Evolutionary conservation across 2,888 invertebrate species (phyloP), one percentile per base, ranked within the genome.

Genomic region (Standfussiana lucernea): DNA sequence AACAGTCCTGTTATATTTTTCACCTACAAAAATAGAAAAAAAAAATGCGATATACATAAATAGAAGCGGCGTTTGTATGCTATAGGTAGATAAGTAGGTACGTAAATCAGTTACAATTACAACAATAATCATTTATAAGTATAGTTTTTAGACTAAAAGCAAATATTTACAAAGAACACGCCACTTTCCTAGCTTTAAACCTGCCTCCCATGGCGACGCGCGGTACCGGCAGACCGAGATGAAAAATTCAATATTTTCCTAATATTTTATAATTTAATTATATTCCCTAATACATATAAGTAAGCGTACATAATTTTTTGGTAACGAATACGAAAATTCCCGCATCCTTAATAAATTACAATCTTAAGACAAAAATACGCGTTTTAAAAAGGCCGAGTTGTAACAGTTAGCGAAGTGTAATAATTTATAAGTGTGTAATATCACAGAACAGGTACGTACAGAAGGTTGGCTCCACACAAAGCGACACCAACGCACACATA

Each of bases 91-190:
- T 83, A 88, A 81, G 82, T 90, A 90, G 89, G 90, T 91, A 90
- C 89, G 89, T 89, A 88, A 83, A 89, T 90, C 89, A 90, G 89
- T 91, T 91, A 93, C 87, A 89, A 89, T 90, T 90, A 88, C 90
- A 89, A 92, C 91, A 90, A 90, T 93, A 90, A 92, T 90, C 78
- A 84, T 84, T 81, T 74, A 90, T 91, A 91, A 90, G 90, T 91
- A 91, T 92, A 91, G 87, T 91, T 93, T 77, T 93, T 93, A 93
- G 82, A 93, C 94, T 96, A 96, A 90, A 95, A 95, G 96, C 95
- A 91, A 93, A 89, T 96, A 96, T 96, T 93, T 96, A 96, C 96
- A 96, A 83, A 92, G 91, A 93, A 93, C 94, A 93, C 92, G 92
- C 92, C 94, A 91, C 93, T 91, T 93, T 91, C 91, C 94, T 93